These are phyloP conservation scores for Drosophila pseudoananassae DNA, from an alignment of 1,140 invertebrate genomes.

Conservation along the genomic window DNA sequence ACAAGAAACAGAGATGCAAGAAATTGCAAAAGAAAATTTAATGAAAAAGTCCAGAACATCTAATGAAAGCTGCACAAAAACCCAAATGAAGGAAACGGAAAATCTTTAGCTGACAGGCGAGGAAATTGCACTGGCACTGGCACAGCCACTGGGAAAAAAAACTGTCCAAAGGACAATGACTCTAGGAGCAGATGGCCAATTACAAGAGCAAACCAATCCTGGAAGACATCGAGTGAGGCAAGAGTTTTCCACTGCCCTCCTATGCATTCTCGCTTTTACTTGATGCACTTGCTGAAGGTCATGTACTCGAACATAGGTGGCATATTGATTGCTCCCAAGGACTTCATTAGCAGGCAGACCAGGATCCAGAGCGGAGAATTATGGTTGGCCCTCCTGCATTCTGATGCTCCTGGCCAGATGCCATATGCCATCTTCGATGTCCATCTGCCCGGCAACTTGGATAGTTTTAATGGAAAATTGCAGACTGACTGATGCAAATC, in stretches of 20 bases:
- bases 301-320: slow-evolving; percentile 19
- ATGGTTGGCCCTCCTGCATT: slow-evolving; percentile 50
- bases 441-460: slow-evolving; percentile 50
- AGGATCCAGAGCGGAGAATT: slow-evolving; percentile 34
- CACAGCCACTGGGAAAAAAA: slow-evolving; percentile 7
- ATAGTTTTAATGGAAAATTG: slow-evolving; percentile 57
- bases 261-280: slow-evolving; percentile 19
- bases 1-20: neutral
- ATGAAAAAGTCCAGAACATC: slow-evolving; percentile 28
- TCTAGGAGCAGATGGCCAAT: neutral
- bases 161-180: slow-evolving; percentile 17
- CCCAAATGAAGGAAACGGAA: slow-evolving; percentile 10
- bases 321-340: slow-evolving; percentile 61
- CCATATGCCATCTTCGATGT: slow-evolving; percentile 5
- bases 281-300: slow-evolving; percentile 47
- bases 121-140: slow-evolving; percentile 18
- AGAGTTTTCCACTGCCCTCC: slow-evolving; percentile 22
- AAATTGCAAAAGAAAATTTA: slow-evolving; percentile 22
- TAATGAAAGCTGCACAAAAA: slow-evolving; percentile 46
- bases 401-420: slow-evolving; percentile 66
- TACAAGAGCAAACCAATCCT: neutral
- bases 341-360: slow-evolving; percentile 55
- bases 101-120: slow-evolving; percentile 31
- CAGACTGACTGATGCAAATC: slow-evolving; percentile 33
- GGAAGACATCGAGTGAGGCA: neutral